phyloP scores from a whole-genome alignment of 1,140 invertebrate genomes.

The Drosophila triauraria region DNA sequence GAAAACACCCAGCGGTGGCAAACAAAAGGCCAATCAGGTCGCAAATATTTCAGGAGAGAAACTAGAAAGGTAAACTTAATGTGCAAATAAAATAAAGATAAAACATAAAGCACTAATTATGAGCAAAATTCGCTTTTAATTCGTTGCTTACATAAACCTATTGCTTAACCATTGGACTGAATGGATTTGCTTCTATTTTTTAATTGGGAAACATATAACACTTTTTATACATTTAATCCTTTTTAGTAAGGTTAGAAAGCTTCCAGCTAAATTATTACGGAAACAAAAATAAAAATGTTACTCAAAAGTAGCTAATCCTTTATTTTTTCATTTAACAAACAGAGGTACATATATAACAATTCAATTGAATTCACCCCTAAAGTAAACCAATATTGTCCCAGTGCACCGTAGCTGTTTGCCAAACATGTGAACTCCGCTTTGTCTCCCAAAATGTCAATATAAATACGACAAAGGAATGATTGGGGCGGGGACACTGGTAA shows the following conservation, averaged over 20 bases:
- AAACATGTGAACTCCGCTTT: conserved; percentile 1
- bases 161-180: not conserved
- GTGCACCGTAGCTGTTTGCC: not conserved
- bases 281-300: not conserved
- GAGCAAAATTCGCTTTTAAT: not conserved
- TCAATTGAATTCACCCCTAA: not conserved
- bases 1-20: not conserved
- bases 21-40: conserved; percentile 7
- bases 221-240: not conserved
- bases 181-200: not conserved
- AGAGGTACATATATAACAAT: no score
- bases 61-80: not conserved
- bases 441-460: conserved; percentile 5
- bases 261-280: not conserved
- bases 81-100: no score
- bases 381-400: no score
- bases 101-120: not conserved
- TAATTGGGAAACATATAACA: not conserved
- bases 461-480: not conserved
- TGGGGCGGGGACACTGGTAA: conserved; percentile 7
- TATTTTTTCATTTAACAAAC: no score
- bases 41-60: not conserved
- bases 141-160: not conserved
- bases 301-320: no score
- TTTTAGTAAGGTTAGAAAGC: not conserved